Conservation (phyloP, 1,140 invertebrate species). For the Pissodes strobi region DNA sequence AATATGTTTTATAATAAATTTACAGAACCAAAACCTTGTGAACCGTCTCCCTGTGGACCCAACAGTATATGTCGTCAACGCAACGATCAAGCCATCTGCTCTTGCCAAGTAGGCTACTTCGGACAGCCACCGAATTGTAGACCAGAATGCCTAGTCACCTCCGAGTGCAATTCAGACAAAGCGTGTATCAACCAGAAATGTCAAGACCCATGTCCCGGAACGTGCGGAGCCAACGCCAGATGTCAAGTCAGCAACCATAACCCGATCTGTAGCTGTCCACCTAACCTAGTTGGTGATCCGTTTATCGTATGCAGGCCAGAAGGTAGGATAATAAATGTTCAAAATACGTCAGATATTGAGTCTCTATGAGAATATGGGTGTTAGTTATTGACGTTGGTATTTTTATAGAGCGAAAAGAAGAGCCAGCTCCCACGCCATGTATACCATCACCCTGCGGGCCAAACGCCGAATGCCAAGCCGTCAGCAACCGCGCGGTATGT, state of each 20-base stretch:
- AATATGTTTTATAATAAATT: background rate
- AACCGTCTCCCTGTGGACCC: constrained; percentile 79
- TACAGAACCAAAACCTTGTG: constrained; percentile 69
- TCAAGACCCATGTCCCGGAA: constrained; percentile 77
- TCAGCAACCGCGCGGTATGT: constrained; percentile 73
- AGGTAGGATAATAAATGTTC: no score
- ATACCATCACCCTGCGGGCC: constrained; percentile 81
- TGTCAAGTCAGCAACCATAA: constrained; percentile 84
- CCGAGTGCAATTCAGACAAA: constrained; percentile 72
- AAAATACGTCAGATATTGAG: background rate
- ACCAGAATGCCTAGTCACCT: constrained; percentile 78
- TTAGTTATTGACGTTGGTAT: background rate
- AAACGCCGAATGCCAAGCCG: constrained; percentile 75
- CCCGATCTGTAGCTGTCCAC: constrained; percentile 81
- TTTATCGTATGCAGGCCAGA: constrained; percentile 76
- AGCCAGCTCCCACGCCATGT: constrained; percentile 63
- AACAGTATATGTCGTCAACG: constrained; percentile 76
- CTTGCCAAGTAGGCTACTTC: constrained; percentile 74
- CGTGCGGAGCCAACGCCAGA: constrained; percentile 76
- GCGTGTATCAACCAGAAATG: constrained; percentile 83
- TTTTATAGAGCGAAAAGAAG: constrained; percentile 37
- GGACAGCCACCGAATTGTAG: constrained; percentile 77
- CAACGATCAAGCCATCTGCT: constrained; percentile 75
- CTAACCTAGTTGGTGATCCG: constrained; percentile 77
- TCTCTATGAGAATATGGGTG: background rate